Percentiles rank a stretch among this genome's conserved stretches.
Evolutionary conservation across 2,113 vertebrate species (phyloP).

Genomic region (Girardinichthys multiradiatus): DNA sequence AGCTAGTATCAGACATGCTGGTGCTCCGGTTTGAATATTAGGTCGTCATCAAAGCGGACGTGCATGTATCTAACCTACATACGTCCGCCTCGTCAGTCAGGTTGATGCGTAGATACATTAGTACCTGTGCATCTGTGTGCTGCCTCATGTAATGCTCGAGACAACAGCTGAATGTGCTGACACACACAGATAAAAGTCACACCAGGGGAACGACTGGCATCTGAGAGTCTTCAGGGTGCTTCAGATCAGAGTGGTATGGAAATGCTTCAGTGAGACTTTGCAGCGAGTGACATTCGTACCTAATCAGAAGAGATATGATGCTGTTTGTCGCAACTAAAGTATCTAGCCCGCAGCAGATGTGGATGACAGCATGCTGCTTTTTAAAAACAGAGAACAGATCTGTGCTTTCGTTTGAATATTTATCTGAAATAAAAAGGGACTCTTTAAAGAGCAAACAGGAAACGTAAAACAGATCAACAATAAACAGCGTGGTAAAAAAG

Average conservation of each 20-base stretch:
- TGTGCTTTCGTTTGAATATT: neutral
- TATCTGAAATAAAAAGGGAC: no score
- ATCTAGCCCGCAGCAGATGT: no score
- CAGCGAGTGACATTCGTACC: neutral
- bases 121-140: neutral
- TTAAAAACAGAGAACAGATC: no score
- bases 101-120: neutral
- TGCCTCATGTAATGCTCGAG: neutral
- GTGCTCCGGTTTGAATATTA: slow-evolving; percentile 18
- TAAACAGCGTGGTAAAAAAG: no score
- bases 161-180: slow-evolving; percentile 26
- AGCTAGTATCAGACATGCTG: slow-evolving; percentile 10
- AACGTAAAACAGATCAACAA: no score
- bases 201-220: slow-evolving; percentile 30
- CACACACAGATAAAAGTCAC: slow-evolving; percentile 31
- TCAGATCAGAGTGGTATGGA: neutral
- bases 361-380: no score
- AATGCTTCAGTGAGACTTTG: neutral
- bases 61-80: slow-evolving; percentile 17
- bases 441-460: no score
- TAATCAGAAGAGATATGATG: no score
- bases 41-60: neutral
- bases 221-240: neutral
- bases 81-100: neutral
- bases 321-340: no score